Evolutionary conservation across 2,888 invertebrate species (phyloP), one percentile per base, ranked within the genome.

Genomic region (Pristionchus japonicus): DNA sequence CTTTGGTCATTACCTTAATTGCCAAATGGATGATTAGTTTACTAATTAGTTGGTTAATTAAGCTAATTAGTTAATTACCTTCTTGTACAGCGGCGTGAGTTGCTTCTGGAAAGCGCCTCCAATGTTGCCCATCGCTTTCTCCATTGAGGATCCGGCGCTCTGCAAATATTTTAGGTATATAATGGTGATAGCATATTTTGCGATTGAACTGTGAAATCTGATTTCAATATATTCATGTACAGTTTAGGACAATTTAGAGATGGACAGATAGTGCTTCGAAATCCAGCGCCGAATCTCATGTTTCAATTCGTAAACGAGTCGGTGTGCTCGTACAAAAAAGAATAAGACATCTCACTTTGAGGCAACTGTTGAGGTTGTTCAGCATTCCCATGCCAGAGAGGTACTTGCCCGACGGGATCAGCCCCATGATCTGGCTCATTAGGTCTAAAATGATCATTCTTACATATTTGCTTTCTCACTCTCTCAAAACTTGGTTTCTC

Each of bases 381-480:
- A 84, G 61, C 84, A 84, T 84, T 17, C 37, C 52, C 4, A 52
- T 11, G 20, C 47, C 83, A 34, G n/a, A 13, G n/a, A 61, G 34
- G 9, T 34, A 57, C 15, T 84, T 84, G 3, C 0, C 9, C 1
- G 40, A 15, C 9, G 84, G 84, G 34, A 84, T 37, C n/a, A 84
- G 84, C 3, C 13, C 1, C 6, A 84, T 37, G 27, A 40, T 23
- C 15, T 84, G 2, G 7, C 37, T 15, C 84, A 61, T 84, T 23
- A 84, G 57, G 17, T 84, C 84, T 84, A 40, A 34, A 84, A 84
- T 57, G 20, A 23, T 52, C 20, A n/a, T n/a, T n/a, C n/a, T n/a
- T n/a, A n/a, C n/a, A n/a, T n/a, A n/a, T n/a, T n/a, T n/a, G n/a
- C n/a, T n/a, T n/a, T n/a, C n/a, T n/a, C n/a, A n/a, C n/a, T n/a